Percentiles rank a stretch among this genome's conserved stretches.
These are phyloP conservation scores for Myotis davidii DNA, from an alignment of 2,113 vertebrate species.

Conservation along the genomic window DNA sequence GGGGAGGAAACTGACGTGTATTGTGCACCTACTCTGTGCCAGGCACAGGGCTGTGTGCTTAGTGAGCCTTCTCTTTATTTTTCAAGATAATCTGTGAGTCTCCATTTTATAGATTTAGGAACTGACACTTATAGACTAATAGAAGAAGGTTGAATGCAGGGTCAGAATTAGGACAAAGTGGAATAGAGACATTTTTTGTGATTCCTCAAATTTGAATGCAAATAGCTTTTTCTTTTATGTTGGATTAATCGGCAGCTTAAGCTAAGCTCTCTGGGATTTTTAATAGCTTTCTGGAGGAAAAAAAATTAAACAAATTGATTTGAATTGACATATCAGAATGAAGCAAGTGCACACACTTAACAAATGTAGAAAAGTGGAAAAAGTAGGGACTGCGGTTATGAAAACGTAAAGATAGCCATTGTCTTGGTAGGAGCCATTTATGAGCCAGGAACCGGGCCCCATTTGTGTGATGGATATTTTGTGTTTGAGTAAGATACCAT, in stretches of 20 bases:
- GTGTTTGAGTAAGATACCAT: not conserved
- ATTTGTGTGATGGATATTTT: not conserved
- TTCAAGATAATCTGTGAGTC: not conserved
- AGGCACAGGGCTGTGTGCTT: not conserved
- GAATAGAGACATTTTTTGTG: slow-evolving; percentile 46
- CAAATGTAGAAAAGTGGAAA: slow-evolving; percentile 25
- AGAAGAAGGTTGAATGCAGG: not conserved
- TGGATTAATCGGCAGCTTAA: slow-evolving; percentile 63
- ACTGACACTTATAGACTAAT: not conserved
- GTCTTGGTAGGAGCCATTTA: not conserved
- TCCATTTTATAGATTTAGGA: slow-evolving; percentile 46
- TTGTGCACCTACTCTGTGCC: not conserved
- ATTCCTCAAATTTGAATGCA: slow-evolving; percentile 43
- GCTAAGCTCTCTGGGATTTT: slow-evolving; percentile 56
- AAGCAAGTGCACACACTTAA: slow-evolving; percentile 41
- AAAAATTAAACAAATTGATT: slow-evolving; percentile 57
- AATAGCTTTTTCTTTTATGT: slow-evolving; percentile 62
- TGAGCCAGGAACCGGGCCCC: not conserved
- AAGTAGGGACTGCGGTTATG: slow-evolving; percentile 1
- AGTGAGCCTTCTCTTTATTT: not conserved
- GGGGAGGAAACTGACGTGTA: not conserved
- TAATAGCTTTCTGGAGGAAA: slow-evolving; percentile 57
- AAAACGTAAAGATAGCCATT: not conserved
- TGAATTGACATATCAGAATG: slow-evolving; percentile 60
- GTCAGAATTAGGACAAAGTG: not conserved